Percentiles rank a stretch among this genome's conserved stretches.
These are phyloP conservation scores for Emmelina monodactyla DNA, from an alignment of 2,888 invertebrate genomes.

Conservation along the genomic window DNA sequence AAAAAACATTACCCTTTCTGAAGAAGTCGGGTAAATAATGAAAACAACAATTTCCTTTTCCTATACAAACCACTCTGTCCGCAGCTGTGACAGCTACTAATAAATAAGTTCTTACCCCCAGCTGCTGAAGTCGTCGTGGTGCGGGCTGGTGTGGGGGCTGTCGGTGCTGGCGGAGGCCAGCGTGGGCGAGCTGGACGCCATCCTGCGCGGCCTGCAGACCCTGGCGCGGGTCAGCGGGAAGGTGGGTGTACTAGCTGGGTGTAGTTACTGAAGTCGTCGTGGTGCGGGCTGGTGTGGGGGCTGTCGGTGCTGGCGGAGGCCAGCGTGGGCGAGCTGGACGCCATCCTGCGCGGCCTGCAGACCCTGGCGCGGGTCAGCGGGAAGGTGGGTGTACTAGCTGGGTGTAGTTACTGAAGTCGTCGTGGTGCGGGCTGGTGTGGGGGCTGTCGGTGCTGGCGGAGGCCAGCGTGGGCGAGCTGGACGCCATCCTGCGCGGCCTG, in stretches of 20 bases:
- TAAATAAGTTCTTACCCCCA: slow-evolving; percentile 48
- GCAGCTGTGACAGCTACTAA: no score
- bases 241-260: slow-evolving; percentile 46
- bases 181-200: slow-evolving; percentile 92
- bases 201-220: slow-evolving; percentile 90
- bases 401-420: slow-evolving; percentile 91
- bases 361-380: slow-evolving; percentile 91
- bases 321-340: slow-evolving; percentile 94
- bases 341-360: slow-evolving; percentile 90
- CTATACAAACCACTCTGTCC: no score
- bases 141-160: slow-evolving; percentile 89
- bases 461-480: slow-evolving; percentile 94
- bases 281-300: slow-evolving; percentile 94
- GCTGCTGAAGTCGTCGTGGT: slow-evolving; percentile 94
- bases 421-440: slow-evolving; percentile 94
- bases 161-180: slow-evolving; percentile 94
- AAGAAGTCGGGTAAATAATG: no score
- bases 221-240: slow-evolving; percentile 90
- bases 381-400: slow-evolving; percentile 59
- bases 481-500: slow-evolving; percentile 90
- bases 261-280: slow-evolving; percentile 92
- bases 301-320: slow-evolving; percentile 92
- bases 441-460: slow-evolving; percentile 92
- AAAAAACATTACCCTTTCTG: no score
- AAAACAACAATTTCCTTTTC: no score